Evolutionary conservation across 2,888 invertebrate species (phyloP), one percentile per base, ranked within the genome.

Genomic region (Lepidochrysops patricia): DNA sequence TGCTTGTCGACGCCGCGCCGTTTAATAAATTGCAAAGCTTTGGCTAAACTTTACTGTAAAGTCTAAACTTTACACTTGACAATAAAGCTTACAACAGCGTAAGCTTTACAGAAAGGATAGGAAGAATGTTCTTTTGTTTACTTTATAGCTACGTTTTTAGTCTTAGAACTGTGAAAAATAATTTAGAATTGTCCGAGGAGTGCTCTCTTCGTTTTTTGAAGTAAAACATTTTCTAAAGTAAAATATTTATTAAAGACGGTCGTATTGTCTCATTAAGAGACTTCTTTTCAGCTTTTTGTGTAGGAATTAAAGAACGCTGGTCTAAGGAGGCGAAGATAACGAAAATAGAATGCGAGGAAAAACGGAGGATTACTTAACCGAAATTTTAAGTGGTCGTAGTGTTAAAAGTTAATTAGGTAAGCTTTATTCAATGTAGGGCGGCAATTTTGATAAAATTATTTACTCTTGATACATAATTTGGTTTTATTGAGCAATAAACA

Each of bases 241-340:
- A 43, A 43, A 43, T 43, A 43, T 43, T 43, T 19, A 43, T 43
- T 19, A 43, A 19, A 43, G 43, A 43, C 43, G 43, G 43, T 15
- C 37, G 15, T 12, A 43, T 43, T 43, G 43, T 43, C 43, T 43
- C 43, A 43, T 43, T 23, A 43, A 9, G 43, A 43, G 43, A 43
- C 43, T 43, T 15, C 43, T 43, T 29, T 43, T 43, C 43, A 43
- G 43, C 19, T 43, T 43, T 43, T 43, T 43, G 43, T 43, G 43
- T 19, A 43, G 43, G 43, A 43, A 43, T 43, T 43, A 43, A 43
- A 43, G 43, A 43, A 43, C 43, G 12, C 23, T 43, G 43, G 43
- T 19, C 19, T 19, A 43, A 43, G 23, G 43, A 43, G 9, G 43
- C 9, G 19, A 9, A 43, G 43, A 43, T 43, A 43, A 23, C 43